Evolutionary conservation across 1,140 invertebrate genomes (phyloP), one percentile per base, ranked within the genome.

Genomic region (Triops cancriformis): DNA sequence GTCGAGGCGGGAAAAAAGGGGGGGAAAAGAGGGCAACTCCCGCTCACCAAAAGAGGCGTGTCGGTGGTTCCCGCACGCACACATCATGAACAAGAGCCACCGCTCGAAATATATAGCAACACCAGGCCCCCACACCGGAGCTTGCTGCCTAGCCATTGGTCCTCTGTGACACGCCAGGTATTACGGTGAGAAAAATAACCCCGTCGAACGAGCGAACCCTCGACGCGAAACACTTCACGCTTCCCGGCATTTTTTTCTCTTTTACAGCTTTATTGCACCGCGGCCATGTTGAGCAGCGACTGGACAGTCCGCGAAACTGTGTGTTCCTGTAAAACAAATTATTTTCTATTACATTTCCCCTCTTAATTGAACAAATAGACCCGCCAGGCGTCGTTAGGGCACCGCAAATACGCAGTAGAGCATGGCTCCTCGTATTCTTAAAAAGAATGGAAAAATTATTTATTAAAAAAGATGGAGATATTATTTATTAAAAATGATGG

Each of bases 1-100:
- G 51, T 23, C 14, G 23, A 23, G 51, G 18, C 18, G 51, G 51
- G 23, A 64, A 64, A 64, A 64, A 64, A 64, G 51, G 51, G 11
- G 43, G 51, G 51, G 23, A 64, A 64, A 14, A 64, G 51, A 23
- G 51, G 51, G 51, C 51, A 64, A 64, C 51, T 64, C 51, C 23
- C 51, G 51, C 14, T n/a, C 31, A 37, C 31, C 10, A 18, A 23
- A 64, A 23, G 51, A 64, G 51, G 51, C 51, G 51, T 64, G 51
- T 64, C 51, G 51, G 51, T 23, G 51, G 43, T 64, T 64, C 51
- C 51, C 51, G 51, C 51, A 64, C 51, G 51, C 51, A 64, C 51
- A 64, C 51, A 9, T 64, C 51, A 64, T 64, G 51, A 3, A 64
- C 51, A 64, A 37, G 51, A 64, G 51, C n/a, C 51, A 64, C 51